A percentile compares a stretch with the other conserved stretches of the same genome.
Evolutionary conservation across 2,797 vertebrate species (phyloP).

Genomic region (Thaleichthys pacificus): DNA sequence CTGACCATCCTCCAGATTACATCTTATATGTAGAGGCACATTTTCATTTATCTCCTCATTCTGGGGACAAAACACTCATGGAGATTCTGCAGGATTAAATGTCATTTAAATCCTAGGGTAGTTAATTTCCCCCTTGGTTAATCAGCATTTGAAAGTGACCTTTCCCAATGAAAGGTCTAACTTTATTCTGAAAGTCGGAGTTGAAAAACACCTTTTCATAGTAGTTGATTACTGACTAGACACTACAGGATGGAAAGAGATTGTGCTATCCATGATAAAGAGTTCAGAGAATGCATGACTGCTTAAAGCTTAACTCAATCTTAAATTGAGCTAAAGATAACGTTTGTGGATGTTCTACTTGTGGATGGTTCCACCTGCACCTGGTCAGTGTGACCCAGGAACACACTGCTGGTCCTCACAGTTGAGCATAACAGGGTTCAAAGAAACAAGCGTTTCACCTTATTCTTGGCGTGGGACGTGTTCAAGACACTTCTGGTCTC

Average conservation of each 20-base stretch:
- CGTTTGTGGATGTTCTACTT: too few species aligned
- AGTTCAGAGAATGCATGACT: background rate
- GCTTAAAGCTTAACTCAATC: background rate
- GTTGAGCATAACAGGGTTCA: too few species aligned
- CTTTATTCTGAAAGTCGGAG: conserved; percentile 79
- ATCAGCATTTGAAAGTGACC: conserved; percentile 78
- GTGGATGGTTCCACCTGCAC: too few species aligned
- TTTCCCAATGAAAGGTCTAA: conserved; percentile 76
- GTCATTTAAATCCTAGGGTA: conserved; percentile 72
- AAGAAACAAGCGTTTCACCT: conserved; percentile 74
- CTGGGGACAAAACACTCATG: conserved; percentile 46
- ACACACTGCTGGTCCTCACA: background rate
- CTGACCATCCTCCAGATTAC: conserved; percentile 29
- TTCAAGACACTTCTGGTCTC: conserved; percentile 97
- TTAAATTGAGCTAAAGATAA: too few species aligned
- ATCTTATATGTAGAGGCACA: conserved; percentile 50
- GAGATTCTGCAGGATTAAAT: conserved; percentile 71
- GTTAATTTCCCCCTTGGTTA: conserved; percentile 82
- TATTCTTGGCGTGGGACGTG: conserved; percentile 95
- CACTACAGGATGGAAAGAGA: conserved; percentile 1
- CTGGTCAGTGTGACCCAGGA: too few species aligned
- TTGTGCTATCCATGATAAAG: background rate
- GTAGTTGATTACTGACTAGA: conserved; percentile 75
- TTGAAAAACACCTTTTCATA: conserved; percentile 70
- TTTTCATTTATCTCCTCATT: conserved; percentile 59